Evolutionary conservation across 2,797 vertebrate genomes (phyloP).

Genomic region (Ceryle rudis): DNA sequence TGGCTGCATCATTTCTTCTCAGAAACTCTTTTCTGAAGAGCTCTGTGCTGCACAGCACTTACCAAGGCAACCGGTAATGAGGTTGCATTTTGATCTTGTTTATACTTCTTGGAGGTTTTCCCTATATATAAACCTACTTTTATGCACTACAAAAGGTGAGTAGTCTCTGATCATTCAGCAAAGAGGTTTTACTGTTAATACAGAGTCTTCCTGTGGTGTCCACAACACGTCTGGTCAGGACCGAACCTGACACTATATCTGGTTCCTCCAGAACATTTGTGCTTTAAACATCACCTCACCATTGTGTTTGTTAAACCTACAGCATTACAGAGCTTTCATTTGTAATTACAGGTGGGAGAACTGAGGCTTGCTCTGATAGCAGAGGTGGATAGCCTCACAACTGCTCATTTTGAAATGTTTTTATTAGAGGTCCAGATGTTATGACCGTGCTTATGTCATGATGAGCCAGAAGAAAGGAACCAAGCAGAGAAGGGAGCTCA

Average conservation of each 20-base stretch:
- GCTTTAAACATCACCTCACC: not conserved
- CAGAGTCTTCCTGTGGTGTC: not conserved
- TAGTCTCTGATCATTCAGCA: slow-evolving; percentile 18
- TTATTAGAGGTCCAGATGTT: not conserved
- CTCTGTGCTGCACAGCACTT: not conserved
- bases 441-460: fast-evolving
- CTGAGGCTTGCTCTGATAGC: not conserved
- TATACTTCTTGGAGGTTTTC: slow-evolving; percentile 20
- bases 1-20: slow-evolving; percentile 32
- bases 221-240: not conserved
- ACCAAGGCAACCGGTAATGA: slow-evolving; percentile 7
- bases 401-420: not conserved
- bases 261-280: not conserved
- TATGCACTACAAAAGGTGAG: not conserved
- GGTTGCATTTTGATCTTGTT: slow-evolving; percentile 45
- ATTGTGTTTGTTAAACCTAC: not conserved
- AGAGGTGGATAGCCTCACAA: not conserved
- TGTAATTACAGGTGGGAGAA: not conserved
- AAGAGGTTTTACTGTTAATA: not conserved
- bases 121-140: slow-evolving; percentile 3
- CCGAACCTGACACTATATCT: not conserved
- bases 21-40: not conserved
- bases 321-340: not conserved
- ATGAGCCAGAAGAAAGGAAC: not conserved
- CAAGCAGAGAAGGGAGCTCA: not conserved